Evolutionary conservation across 2,113 vertebrate species (phyloP), one percentile per base, ranked within the genome.

Genomic region (Enhydra lutris): DNA sequence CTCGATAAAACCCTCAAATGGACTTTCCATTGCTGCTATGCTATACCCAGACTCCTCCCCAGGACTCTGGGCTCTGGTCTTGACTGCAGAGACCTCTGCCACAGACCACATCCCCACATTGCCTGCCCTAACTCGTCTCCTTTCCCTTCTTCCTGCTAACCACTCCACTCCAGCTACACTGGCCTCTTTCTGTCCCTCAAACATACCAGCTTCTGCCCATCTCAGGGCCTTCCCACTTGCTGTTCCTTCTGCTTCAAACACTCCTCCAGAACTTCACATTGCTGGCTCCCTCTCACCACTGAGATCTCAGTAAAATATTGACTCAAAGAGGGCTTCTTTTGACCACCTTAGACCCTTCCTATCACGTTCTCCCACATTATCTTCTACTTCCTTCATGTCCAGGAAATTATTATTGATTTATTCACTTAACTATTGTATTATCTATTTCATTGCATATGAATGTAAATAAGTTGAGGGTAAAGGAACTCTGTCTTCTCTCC

Each of bases 51-150:
- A 45, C 39, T 55, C 26, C n/a, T 34, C 17, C 6, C 14, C 47
- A 61, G 29, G 57, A 86, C 45, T 36, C 13, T 39, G 36, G 8
- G 17, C 36, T 18, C 29, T 26, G 31, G 7, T 11, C 31, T 63
- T 59, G 23, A 34, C 4, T 1, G 0, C 1, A 50, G 59, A 67
- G n/a, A 79, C 9, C 59, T 86, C 69, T 50, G 39, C 26, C 52
- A 3, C 0, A 6, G 45, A 34, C 34, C 39, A 1, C 2, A 15
- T 21, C 7, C 2, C 29, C 71, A 15, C 1, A 1, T n/a, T 7
- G 36, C 3, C 52, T 18, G 18, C 71, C 80, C 10, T 67, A 1
- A 42, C 55, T 36, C 23, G 0, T 31, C 61, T 42, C 55, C 20
- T 20, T 20, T 79, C 23, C 34, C 47, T 23, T 59, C 78, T 61